Percentiles rank a stretch among this genome's conserved stretches.
Evolutionary conservation across 2,113 vertebrate genomes (phyloP).

Genomic region (Thamnaconus septentrionalis): DNA sequence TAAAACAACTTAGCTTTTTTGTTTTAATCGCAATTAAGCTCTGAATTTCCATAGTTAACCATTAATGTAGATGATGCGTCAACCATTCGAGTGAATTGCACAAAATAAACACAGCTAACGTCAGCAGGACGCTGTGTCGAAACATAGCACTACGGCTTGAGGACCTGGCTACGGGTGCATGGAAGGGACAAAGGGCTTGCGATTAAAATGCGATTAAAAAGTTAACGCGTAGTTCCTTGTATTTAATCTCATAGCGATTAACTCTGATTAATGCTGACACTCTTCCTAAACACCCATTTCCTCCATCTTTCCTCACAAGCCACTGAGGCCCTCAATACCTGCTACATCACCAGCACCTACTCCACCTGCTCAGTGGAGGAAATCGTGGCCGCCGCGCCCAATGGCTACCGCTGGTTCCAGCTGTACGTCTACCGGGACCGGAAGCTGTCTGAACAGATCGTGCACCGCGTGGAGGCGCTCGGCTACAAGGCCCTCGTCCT

Average conservation of each 20-base stretch:
- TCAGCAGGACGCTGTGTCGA: too few species aligned
- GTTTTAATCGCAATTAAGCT: too few species aligned
- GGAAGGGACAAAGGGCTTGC: too few species aligned
- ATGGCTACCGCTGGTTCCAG: slow-evolving; percentile 89
- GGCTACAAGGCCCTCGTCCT: slow-evolving; percentile 92
- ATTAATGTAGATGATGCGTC: too few species aligned
- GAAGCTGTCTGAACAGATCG: slow-evolving; percentile 81
- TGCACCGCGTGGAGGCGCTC: slow-evolving; percentile 79
- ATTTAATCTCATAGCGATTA: background rate
- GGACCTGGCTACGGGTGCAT: too few species aligned
- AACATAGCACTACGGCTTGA: too few species aligned
- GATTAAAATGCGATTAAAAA: too few species aligned
- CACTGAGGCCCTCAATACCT: slow-evolving; percentile 78
- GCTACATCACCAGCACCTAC: slow-evolving; percentile 89
- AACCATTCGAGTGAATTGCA: too few species aligned
- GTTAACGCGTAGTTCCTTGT: too few species aligned
- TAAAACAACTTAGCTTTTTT: too few species aligned
- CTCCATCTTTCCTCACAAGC: slow-evolving; percentile 71
- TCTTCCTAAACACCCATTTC: background rate
- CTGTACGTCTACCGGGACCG: slow-evolving; percentile 87
- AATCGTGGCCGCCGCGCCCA: slow-evolving; percentile 78
- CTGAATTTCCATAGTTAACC: too few species aligned
- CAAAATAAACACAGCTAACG: too few species aligned
- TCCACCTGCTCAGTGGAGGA: slow-evolving; percentile 89
- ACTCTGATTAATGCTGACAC: background rate